Percentiles rank a stretch among this genome's conserved stretches.
These are phyloP conservation scores for Crossocerus cetratus DNA, from an alignment of 2,888 invertebrate genomes.

Conservation along the genomic window DNA sequence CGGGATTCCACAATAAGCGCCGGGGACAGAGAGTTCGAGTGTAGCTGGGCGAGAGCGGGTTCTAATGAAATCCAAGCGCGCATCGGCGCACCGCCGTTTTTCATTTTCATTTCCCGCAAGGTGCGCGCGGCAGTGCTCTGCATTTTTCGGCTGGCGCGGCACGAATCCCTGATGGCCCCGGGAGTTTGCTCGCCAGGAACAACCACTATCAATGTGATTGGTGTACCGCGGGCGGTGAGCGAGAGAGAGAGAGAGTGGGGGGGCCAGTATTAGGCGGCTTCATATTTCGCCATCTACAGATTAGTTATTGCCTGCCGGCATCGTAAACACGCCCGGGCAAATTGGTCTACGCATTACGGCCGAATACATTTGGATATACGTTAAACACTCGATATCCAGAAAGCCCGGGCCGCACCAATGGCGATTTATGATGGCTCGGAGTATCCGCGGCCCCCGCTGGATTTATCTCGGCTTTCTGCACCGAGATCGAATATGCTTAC, in stretches of 20 bases:
- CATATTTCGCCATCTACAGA: conserved; percentile 36
- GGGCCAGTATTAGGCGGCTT: conserved; percentile 18
- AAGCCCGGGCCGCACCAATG: conserved; percentile 55
- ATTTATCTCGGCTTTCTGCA: conserved; percentile 58
- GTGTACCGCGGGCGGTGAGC: too few relatives aligned
- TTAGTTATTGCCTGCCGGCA: conserved; percentile 51
- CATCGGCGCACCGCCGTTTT: too few relatives aligned
- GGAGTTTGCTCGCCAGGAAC: not conserved
- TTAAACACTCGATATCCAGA: conserved; percentile 53
- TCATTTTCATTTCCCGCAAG: too few relatives aligned
- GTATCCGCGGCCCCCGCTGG: conserved; percentile 53
- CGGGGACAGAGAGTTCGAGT: too few relatives aligned
- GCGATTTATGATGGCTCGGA: conserved; percentile 63
- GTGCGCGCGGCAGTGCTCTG: too few relatives aligned
- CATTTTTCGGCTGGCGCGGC: not conserved
- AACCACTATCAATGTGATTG: too few relatives aligned
- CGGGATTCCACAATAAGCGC: not conserved
- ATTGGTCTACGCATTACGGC: conserved; percentile 39
- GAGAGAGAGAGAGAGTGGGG: too few relatives aligned
- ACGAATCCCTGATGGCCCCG: not conserved
- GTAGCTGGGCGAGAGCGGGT: too few relatives aligned
- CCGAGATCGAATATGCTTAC: conserved; percentile 23
- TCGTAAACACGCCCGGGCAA: conserved; percentile 49
- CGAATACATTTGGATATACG: conserved; percentile 46
- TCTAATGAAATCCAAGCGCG: too few relatives aligned